These are phyloP conservation scores for Larimichthys polyactis DNA, from an alignment of 2,113 vertebrate genomes.

Conservation along the genomic window DNA sequence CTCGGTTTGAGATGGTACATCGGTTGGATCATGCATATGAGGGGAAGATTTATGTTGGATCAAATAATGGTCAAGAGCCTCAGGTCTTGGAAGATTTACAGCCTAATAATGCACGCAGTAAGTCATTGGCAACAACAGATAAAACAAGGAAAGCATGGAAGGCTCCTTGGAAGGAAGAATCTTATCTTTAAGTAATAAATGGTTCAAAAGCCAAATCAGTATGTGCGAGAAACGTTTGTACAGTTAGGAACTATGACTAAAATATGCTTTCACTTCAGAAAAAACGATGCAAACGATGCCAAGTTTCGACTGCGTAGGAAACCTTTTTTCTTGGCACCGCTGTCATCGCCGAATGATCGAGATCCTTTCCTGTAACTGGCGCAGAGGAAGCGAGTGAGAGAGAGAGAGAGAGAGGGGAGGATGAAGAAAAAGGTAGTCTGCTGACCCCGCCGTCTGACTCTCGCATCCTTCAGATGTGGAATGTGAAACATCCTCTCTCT, in stretches of 20 bases:
- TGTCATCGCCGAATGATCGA: background rate
- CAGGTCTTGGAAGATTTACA: background rate
- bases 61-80: background rate
- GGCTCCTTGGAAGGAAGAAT: background rate
- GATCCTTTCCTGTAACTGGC: slow-evolving; percentile 16
- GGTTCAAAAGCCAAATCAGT: background rate
- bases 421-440: slow-evolving; percentile 49
- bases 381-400: slow-evolving; percentile 4
- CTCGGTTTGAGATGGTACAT: slow-evolving; percentile 16
- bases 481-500: slow-evolving; percentile 78
- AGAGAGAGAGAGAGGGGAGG: slow-evolving; percentile 2
- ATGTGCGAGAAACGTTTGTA: background rate
- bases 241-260: background rate
- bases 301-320: background rate
- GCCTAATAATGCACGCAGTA: slow-evolving; percentile 2
- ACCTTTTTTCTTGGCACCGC: slow-evolving; percentile 12
- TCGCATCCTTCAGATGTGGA: slow-evolving; percentile 62
- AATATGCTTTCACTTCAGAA: background rate
- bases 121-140: slow-evolving; percentile 8
- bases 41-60: background rate
- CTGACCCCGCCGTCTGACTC: slow-evolving; percentile 57
- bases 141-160: background rate
- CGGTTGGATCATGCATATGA: background rate
- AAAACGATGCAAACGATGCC: background rate
- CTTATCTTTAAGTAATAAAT: slow-evolving; percentile 2